phyloP scores from a whole-genome alignment of 2,113 vertebrate genomes.

The Peromyscus polionotus region DNA sequence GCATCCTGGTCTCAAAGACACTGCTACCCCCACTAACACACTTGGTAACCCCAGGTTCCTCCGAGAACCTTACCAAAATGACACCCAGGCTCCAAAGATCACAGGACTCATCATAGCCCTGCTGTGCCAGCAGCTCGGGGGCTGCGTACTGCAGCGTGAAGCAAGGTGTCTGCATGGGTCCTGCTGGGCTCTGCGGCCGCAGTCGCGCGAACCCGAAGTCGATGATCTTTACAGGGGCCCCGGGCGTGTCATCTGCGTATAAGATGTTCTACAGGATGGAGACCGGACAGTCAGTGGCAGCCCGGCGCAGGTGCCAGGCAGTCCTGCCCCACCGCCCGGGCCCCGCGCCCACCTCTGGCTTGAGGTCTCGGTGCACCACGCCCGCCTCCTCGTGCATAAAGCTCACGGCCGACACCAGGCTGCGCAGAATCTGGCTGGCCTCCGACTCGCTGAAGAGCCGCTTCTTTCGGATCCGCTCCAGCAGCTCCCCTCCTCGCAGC shows the following conservation, averaged over 20 bases:
- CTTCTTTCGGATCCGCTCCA: constrained; percentile 94
- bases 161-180: constrained; percentile 94
- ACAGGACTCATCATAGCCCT: constrained; percentile 95
- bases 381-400: constrained; percentile 96
- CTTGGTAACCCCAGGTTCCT: not conserved
- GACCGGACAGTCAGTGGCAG: not conserved
- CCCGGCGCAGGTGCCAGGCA: no score
- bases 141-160: constrained; percentile 96
- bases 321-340: fast-evolving
- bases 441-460: constrained; percentile 94
- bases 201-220: constrained; percentile 96
- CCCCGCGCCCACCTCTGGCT: constrained; percentile 91
- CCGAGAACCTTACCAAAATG: constrained; percentile 90
- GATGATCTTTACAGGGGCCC: constrained; percentile 93
- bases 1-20: not conserved
- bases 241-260: constrained; percentile 91
- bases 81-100: constrained; percentile 97
- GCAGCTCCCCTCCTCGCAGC: constrained; percentile 92
- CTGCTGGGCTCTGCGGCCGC: constrained; percentile 92
- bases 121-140: constrained; percentile 93
- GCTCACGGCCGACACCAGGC: constrained; percentile 93
- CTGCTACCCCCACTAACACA: not conserved
- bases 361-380: constrained; percentile 95
- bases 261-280: constrained; percentile 90
- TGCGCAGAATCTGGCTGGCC: constrained; percentile 94